These are phyloP conservation scores for Adrianichthys oophorus DNA, from an alignment of 2,797 vertebrate genomes.

Conservation along the genomic window DNA sequence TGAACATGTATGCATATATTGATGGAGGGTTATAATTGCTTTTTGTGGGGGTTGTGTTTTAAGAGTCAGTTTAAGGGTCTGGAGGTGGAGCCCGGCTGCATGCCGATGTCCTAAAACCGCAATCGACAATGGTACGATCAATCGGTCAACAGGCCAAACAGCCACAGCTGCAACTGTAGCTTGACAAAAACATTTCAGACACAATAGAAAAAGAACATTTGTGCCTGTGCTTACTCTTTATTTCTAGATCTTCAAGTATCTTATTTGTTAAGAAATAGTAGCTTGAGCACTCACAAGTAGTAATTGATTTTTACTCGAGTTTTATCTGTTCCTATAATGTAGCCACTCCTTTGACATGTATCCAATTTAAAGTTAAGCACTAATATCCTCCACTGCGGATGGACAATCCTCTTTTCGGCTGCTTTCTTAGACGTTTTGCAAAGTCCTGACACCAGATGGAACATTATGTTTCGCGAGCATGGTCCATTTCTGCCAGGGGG, in stretches of 20 bases:
- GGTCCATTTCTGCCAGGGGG: slow-evolving; percentile 35
- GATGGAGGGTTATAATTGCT: slow-evolving; percentile 21
- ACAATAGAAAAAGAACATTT: background rate
- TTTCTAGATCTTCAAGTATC: background rate
- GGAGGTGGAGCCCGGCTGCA: background rate
- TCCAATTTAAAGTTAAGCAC: slow-evolving; percentile 11
- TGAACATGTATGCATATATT: slow-evolving; percentile 16
- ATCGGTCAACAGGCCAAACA: slow-evolving; percentile 2
- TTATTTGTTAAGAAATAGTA: background rate
- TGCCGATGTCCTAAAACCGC: background rate
- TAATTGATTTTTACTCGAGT: too few species aligned
- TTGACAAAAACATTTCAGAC: background rate
- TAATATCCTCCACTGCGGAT: slow-evolving; percentile 12
- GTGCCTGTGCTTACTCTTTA: background rate
- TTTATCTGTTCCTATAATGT: too few species aligned
- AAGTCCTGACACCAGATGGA: slow-evolving; percentile 34
- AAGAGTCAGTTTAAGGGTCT: background rate
- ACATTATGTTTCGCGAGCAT: slow-evolving; percentile 26
- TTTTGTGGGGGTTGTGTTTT: slow-evolving; percentile 15
- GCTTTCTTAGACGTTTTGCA: slow-evolving; percentile 24
- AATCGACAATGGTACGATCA: slow-evolving; percentile 1
- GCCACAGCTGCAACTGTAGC: slow-evolving; percentile 11
- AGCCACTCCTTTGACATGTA: background rate
- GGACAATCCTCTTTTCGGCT: slow-evolving; percentile 14
- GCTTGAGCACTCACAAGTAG: background rate